phyloP scores from a whole-genome alignment of 2,888 invertebrate genomes.

The Aspidapion aeneum region DNA sequence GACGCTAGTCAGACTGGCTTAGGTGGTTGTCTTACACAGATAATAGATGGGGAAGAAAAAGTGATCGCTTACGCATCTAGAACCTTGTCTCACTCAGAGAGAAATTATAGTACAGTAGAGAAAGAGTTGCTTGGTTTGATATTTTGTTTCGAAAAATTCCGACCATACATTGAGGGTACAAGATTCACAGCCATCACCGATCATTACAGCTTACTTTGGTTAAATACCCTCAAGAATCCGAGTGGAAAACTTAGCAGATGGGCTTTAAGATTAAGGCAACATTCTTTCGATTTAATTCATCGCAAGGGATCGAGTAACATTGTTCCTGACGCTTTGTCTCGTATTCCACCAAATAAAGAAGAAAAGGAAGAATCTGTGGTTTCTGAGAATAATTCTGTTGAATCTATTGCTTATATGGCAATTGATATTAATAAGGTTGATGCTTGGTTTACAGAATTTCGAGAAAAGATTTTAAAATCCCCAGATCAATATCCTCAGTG shows the following conservation, averaged over 20 bases:
- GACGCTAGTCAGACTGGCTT: not conserved
- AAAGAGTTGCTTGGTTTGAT: not conserved
- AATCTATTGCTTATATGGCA: too few relatives aligned
- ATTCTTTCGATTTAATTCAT: not conserved
- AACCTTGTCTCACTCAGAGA: not conserved
- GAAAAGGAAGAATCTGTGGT: not conserved
- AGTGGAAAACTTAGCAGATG: not conserved
- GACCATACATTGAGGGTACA: not conserved
- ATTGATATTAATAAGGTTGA: too few relatives aligned
- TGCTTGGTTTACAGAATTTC: not conserved
- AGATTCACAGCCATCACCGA: not conserved
- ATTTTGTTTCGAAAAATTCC: not conserved
- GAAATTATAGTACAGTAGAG: not conserved
- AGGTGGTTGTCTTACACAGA: not conserved
- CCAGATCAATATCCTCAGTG: slow-evolving; percentile 3
- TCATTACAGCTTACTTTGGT: not conserved
- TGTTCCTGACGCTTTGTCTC: not conserved
- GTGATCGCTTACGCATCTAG: not conserved
- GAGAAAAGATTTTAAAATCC: not conserved
- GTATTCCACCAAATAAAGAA: not conserved
- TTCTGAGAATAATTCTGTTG: too few relatives aligned
- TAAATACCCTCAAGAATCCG: not conserved
- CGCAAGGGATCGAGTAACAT: not conserved
- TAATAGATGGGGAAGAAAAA: not conserved
- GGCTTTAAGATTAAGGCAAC: not conserved